Percentiles rank a stretch among this genome's conserved stretches.
phyloP scores from a whole-genome alignment of 2,113 vertebrate species.

The Myodes glareolus region DNA sequence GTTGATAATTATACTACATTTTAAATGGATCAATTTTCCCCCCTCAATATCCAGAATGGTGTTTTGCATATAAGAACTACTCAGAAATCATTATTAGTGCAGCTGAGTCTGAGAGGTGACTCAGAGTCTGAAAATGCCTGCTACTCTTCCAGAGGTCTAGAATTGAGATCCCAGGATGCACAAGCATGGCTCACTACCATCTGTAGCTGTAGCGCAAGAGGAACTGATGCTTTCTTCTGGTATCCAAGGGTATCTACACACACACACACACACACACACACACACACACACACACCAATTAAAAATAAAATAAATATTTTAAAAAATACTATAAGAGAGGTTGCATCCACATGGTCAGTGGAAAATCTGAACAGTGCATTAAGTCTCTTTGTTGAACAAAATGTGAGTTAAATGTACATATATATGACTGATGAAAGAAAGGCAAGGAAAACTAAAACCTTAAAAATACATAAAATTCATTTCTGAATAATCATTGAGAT shows the following conservation, averaged over 20 bases:
- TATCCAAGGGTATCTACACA: not conserved
- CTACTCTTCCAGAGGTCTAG: not conserved
- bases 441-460: constrained; percentile 1
- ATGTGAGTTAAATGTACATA: not conserved
- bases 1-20: not conserved
- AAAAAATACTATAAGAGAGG: not conserved
- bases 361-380: not conserved
- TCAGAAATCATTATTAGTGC: constrained; percentile 1
- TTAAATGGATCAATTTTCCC: not conserved
- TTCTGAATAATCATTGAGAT: not conserved
- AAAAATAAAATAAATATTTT: not conserved
- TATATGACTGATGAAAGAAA: not conserved
- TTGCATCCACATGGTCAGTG: not conserved
- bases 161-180: not conserved
- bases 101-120: not conserved
- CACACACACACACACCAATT: not conserved
- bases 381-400: not conserved
- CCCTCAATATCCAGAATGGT: not conserved
- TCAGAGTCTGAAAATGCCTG: not conserved
- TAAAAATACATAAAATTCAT: not conserved
- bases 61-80: not conserved
- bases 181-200: too few relatives aligned
- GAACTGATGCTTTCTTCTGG: not conserved
- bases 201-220: not conserved
- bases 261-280: not conserved